Conservation (phyloP, 2,113 vertebrate species). For the Pipra filicauda region DNA sequence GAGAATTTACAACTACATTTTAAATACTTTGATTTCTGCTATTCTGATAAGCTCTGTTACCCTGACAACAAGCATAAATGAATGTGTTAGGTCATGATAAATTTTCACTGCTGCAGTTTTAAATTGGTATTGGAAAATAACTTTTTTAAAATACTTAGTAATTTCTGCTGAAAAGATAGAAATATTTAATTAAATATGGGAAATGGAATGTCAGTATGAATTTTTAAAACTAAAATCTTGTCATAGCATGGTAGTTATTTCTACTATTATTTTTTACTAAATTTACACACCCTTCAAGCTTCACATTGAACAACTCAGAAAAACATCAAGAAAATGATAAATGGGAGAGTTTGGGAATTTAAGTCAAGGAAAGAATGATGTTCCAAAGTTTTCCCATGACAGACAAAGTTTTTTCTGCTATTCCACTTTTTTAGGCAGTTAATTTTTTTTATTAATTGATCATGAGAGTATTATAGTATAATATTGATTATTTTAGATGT, state of each 20-base stretch:
- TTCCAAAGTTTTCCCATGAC: neutral
- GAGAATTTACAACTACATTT: neutral
- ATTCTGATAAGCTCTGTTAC: constrained; percentile 25
- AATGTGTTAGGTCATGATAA: neutral
- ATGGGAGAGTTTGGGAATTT: neutral
- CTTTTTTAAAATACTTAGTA: neutral
- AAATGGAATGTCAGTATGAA: constrained; percentile 24
- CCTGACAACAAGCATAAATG: constrained; percentile 24
- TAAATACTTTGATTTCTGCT: constrained; percentile 2
- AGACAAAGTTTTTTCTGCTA: neutral
- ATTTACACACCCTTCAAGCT: neutral
- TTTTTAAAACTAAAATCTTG: constrained; percentile 25
- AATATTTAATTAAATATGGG: neutral
- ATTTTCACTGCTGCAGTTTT: neutral
- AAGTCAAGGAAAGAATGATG: neutral
- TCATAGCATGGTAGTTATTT: neutral
- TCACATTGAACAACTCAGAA: neutral
- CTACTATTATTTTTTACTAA: neutral
- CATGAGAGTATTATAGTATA: neutral
- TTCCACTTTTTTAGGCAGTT: neutral
- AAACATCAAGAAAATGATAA: neutral
- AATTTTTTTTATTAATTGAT: neutral
- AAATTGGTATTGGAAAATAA: neutral
- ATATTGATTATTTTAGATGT: neutral
- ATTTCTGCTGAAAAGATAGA: neutral